These are phyloP conservation scores for Antechinus stuartii DNA, from an alignment of 2,113 vertebrate species.

Conservation along the genomic window DNA sequence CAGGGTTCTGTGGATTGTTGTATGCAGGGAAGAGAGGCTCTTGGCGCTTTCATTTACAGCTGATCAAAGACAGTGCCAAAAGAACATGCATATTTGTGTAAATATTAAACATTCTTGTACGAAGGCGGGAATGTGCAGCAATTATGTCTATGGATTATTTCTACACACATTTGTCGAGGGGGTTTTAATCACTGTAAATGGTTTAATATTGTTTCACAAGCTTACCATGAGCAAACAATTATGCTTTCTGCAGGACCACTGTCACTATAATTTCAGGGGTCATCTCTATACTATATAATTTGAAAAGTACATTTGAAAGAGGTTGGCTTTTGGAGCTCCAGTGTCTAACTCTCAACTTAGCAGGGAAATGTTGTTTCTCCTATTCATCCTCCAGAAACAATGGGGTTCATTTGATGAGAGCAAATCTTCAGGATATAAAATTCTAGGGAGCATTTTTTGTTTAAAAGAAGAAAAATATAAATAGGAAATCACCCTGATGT, in stretches of 20 bases:
- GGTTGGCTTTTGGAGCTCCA: conserved; percentile 14
- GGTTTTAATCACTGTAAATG: conserved; percentile 81
- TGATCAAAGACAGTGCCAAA: conserved; percentile 30
- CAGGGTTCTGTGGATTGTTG: conserved; percentile 57
- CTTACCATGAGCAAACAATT: conserved; percentile 77
- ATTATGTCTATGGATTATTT: conserved; percentile 75
- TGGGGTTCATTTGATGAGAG: background rate
- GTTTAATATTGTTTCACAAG: conserved; percentile 78
- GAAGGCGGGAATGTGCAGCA: conserved; percentile 66
- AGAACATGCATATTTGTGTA: conserved; percentile 63
- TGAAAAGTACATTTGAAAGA: conserved; percentile 61
- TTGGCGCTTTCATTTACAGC: conserved; percentile 45
- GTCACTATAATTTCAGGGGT: conserved; percentile 56
- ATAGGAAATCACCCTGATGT: background rate
- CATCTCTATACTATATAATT: conserved; percentile 53
- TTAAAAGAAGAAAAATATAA: background rate
- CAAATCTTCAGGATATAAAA: background rate
- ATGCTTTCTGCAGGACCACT: conserved; percentile 63
- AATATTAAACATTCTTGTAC: conserved; percentile 75
- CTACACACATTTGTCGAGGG: conserved; percentile 73
- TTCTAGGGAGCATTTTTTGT: background rate
- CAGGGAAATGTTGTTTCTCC: background rate
- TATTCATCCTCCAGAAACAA: conserved; percentile 30
- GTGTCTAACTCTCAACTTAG: conserved; percentile 35
- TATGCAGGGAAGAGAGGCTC: conserved; percentile 56